Evolutionary conservation across 2,888 invertebrate species (phyloP).

Genomic region (Serrognathus titanus): DNA sequence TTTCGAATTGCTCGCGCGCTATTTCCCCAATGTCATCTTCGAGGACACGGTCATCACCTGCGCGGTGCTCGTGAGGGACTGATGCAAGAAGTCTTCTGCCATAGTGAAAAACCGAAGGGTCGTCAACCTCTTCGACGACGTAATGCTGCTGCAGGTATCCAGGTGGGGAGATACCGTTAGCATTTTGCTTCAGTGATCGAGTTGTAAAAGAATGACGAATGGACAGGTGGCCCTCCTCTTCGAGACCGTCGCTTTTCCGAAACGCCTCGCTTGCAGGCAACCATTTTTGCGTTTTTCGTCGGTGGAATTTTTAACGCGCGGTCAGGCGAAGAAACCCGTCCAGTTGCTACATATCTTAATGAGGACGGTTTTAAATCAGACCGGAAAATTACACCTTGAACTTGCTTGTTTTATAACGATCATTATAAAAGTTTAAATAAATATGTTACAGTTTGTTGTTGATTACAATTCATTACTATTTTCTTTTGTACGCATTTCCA

Average conservation of each 20-base stretch:
- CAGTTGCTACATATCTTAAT: too few species aligned
- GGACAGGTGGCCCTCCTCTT: conserved; percentile 21
- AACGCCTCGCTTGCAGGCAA: not conserved
- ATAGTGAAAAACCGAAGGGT: conserved; percentile 43
- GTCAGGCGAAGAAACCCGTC: too few species aligned
- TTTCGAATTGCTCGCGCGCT: conserved; percentile 37
- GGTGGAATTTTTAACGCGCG: too few species aligned
- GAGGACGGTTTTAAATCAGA: too few species aligned
- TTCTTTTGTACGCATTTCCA: too few species aligned
- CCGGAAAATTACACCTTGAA: too few species aligned
- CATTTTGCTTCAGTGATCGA: conserved; percentile 44
- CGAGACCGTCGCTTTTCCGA: conserved; percentile 1
- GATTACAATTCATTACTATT: too few species aligned
- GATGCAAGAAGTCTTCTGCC: conserved; percentile 40
- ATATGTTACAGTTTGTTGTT: too few species aligned
- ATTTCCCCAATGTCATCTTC: conserved; percentile 39
- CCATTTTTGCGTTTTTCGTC: not conserved
- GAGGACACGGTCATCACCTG: conserved; percentile 40
- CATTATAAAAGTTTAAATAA: too few species aligned
- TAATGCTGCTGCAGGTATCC: conserved; percentile 41
- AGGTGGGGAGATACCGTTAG: conserved; percentile 46
- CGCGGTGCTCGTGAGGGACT: conserved; percentile 42
- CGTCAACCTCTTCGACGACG: conserved; percentile 40
- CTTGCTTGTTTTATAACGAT: too few species aligned
- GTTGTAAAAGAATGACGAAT: conserved; percentile 37